Conservation (phyloP, 2,797 vertebrate genomes). For the Hydrolagus colliei region DNA sequence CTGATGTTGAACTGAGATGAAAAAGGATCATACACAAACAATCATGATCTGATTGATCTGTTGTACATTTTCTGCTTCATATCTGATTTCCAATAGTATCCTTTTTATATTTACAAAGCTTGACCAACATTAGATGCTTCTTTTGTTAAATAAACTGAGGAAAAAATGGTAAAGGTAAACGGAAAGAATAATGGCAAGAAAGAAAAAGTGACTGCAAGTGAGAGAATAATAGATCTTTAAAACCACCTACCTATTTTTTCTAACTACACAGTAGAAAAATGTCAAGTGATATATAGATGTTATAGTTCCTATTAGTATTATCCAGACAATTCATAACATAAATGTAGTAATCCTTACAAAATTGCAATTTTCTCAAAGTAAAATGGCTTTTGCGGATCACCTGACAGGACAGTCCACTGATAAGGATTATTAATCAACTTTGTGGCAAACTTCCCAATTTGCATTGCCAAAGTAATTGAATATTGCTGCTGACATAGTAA, state of each 20-base stretch:
- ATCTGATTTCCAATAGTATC: too few relatives aligned
- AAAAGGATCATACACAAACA: too few relatives aligned
- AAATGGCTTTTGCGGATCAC: slow-evolving; percentile 58
- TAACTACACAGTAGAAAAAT: background rate
- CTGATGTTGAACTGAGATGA: too few relatives aligned
- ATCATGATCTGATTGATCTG: too few relatives aligned
- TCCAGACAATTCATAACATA: background rate
- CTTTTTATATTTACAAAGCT: background rate
- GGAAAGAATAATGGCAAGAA: too few relatives aligned
- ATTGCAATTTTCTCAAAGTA: slow-evolving; percentile 40
- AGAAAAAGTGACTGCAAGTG: too few relatives aligned
- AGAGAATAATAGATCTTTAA: too few relatives aligned
- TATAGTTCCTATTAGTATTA: background rate
- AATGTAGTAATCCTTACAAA: background rate
- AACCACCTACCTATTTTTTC: too few relatives aligned
- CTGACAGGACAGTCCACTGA: slow-evolving; percentile 55
- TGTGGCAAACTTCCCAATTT: slow-evolving; percentile 51
- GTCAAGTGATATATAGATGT: slow-evolving; percentile 2
- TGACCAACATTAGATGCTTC: background rate
- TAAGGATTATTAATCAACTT: slow-evolving; percentile 53
- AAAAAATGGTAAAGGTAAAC: background rate
- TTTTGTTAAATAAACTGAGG: background rate
- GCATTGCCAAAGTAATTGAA: slow-evolving; percentile 45
- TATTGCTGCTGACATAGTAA: slow-evolving; percentile 46
- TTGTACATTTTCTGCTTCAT: too few relatives aligned